Evolutionary conservation across 2,797 vertebrate genomes (phyloP).

Genomic region (Knipowitschia caucasica): DNA sequence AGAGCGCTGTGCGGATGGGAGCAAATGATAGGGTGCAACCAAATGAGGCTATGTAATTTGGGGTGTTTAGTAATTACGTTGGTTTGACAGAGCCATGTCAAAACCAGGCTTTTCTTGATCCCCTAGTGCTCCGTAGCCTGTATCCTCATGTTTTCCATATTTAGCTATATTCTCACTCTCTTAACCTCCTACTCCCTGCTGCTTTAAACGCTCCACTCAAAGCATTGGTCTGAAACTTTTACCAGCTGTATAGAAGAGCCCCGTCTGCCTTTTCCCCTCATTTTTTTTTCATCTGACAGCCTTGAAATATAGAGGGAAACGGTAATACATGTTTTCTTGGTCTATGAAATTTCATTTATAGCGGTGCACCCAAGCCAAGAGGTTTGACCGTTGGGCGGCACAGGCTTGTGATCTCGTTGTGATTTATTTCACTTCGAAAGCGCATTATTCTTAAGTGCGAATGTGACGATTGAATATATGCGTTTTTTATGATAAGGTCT

Average conservation of each 20-base stretch:
- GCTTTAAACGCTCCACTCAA: conserved; percentile 53
- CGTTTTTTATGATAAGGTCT: conserved; percentile 25
- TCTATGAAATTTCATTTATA: conserved; percentile 65
- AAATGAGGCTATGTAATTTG: conserved; percentile 80
- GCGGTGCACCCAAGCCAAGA: conserved; percentile 48
- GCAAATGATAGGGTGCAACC: conserved; percentile 75
- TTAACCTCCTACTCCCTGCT: conserved; percentile 31
- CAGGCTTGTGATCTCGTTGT: conserved; percentile 54
- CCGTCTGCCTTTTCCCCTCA: conserved; percentile 21
- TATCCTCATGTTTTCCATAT: conserved; percentile 72
- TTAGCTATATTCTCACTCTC: conserved; percentile 60
- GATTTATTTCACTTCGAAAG: conserved; percentile 70
- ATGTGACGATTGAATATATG: conserved; percentile 29
- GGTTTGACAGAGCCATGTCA: conserved; percentile 73
- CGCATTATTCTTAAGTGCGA: conserved; percentile 59
- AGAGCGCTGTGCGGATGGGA: conserved; percentile 56
- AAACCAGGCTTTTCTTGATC: conserved; percentile 63
- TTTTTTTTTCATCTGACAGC: conserved; percentile 46
- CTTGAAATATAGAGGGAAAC: conserved; percentile 66
- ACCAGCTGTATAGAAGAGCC: conserved; percentile 48
- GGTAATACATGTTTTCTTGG: conserved; percentile 64
- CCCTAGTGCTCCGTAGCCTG: conserved; percentile 49
- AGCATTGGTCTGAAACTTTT: conserved; percentile 63
- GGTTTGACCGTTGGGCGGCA: conserved; percentile 21
- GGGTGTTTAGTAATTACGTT: conserved; percentile 76